Base-by-base conservation (phyloP, 1,140 invertebrate genomes). In the Philotrypesis tridentata region DNA sequence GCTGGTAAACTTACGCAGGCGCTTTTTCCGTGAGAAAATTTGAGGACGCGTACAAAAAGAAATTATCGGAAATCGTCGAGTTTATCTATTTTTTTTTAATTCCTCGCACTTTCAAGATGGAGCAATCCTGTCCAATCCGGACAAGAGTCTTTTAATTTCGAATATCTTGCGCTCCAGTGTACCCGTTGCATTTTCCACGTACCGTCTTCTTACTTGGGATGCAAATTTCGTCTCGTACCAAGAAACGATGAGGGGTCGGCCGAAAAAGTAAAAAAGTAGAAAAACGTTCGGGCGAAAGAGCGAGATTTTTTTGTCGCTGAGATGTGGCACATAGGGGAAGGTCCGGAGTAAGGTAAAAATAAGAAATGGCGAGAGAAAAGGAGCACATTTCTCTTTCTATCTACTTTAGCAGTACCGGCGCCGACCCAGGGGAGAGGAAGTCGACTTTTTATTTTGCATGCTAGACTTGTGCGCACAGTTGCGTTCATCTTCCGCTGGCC, bases 361-460 rank as follows among this genome's bases (percentile, higher is more conserved):
- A 27, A 60, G 43, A 21, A 21, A 67, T 65, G n/a, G 14, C 23
- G 14, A n/a, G 25, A 31, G 25, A 5, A 23, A 7, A 21, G 67
- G 27, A 23, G 21, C 43, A 43, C 5, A 29, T 60, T 55, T 73
- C 43, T 73, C 40, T 72, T 55, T 55, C 48, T 60, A 43, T 27
- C 12, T 71, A 55, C 23, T 2, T 48, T 25, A 70, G 61, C 0
- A 5, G 61, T 21, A 29, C 3, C 21, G 21, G 71, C 27, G 40
- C 55, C 23, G 17, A 60, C 71, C 43, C 48, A 21, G 33, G 74
- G 9, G 74, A 43, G 4, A 74, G 31, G 29, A 76, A 21, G 31
- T 37, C 60, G 60, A 76, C 60, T 76, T 76, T 75, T 75, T 48
- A 75, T 75, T 75, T 76, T 63, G 31, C 55, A 63, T 76, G 74